Percentiles rank a stretch among this genome's conserved stretches.
phyloP scores from a whole-genome alignment of 2,888 invertebrate species.

The Drosophila acutilabella region DNA sequence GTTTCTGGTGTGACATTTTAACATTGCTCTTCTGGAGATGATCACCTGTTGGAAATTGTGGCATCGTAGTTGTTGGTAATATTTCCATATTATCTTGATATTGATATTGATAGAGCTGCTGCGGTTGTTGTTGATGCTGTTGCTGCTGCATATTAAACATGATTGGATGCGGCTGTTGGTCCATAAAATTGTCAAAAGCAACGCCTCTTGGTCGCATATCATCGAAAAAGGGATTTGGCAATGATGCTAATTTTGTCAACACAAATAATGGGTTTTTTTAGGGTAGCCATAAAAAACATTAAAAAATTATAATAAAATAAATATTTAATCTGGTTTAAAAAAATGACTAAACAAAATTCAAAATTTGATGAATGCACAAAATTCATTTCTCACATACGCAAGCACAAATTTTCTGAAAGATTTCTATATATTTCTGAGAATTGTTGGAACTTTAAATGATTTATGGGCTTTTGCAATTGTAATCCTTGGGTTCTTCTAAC shows the following conservation, averaged over 20 bases:
- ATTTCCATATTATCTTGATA: slow-evolving; percentile 42
- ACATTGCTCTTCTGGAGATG: slow-evolving; percentile 31
- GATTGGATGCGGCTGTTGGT: slow-evolving; percentile 41
- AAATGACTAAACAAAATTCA: slow-evolving; percentile 30
- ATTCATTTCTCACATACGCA: slow-evolving; percentile 47
- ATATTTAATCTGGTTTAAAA: slow-evolving; percentile 15
- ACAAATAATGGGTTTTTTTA: slow-evolving; percentile 35
- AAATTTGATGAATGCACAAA: slow-evolving; percentile 22
- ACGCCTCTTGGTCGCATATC: slow-evolving; percentile 63
- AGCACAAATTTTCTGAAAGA: slow-evolving; percentile 4
- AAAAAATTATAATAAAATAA: slow-evolving; percentile 44
- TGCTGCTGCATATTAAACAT: slow-evolving; percentile 59
- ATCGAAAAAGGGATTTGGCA: slow-evolving; percentile 85
- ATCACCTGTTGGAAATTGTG: slow-evolving; percentile 62
- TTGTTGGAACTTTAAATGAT: slow-evolving; percentile 11
- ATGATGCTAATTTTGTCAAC: slow-evolving; percentile 56
- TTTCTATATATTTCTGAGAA: slow-evolving; percentile 9
- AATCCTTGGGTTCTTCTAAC: slow-evolving; percentile 21
- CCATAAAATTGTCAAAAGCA: slow-evolving; percentile 54
- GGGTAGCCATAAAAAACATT: slow-evolving; percentile 47
- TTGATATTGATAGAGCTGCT: slow-evolving; percentile 34
- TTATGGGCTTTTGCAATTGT: background rate
- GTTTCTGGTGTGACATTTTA: slow-evolving; percentile 23
- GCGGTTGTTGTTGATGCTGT: slow-evolving; percentile 56
- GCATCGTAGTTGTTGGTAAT: slow-evolving; percentile 44